phyloP scores from a whole-genome alignment of 2,888 invertebrate genomes.

The Busseola fusca region DNA sequence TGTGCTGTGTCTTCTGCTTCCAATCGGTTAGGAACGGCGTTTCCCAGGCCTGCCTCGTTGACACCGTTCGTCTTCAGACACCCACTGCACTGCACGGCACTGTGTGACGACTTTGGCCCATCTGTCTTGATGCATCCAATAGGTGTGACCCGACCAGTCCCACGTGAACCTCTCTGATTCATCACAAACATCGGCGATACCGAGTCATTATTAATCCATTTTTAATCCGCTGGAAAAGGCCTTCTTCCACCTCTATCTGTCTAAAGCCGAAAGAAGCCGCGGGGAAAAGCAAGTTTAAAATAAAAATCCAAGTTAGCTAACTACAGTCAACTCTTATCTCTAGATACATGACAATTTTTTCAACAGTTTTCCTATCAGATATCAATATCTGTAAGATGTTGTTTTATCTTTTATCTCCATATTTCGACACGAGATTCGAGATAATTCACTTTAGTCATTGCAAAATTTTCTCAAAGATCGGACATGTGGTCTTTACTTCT shows the following conservation, averaged over 20 bases:
- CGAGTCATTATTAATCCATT: background rate
- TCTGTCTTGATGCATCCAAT: too few species aligned
- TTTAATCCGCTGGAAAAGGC: background rate
- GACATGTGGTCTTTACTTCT: slow-evolving; percentile 28
- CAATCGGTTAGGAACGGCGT: too few species aligned
- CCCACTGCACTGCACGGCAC: too few species aligned
- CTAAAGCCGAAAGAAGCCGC: background rate
- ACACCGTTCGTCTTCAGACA: too few species aligned
- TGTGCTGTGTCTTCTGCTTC: too few species aligned
- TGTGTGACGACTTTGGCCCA: too few species aligned
- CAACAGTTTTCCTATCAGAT: background rate
- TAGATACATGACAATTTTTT: background rate
- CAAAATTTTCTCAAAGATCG: slow-evolving; percentile 5
- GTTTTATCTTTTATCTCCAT: slow-evolving; percentile 9
- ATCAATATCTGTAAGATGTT: slow-evolving; percentile 4
- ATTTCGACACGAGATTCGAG: background rate
- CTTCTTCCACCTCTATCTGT: background rate
- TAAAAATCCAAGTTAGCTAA: background rate
- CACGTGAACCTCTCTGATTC: too few species aligned
- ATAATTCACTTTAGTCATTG: background rate
- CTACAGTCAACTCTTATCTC: background rate
- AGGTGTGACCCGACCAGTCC: too few species aligned
- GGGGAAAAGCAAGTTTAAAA: background rate
- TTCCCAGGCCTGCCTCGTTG: too few species aligned
- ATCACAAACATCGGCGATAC: too few species aligned